These are phyloP conservation scores for Tragelaphus oryx DNA, from an alignment of 2,797 vertebrate genomes.

Conservation along the genomic window DNA sequence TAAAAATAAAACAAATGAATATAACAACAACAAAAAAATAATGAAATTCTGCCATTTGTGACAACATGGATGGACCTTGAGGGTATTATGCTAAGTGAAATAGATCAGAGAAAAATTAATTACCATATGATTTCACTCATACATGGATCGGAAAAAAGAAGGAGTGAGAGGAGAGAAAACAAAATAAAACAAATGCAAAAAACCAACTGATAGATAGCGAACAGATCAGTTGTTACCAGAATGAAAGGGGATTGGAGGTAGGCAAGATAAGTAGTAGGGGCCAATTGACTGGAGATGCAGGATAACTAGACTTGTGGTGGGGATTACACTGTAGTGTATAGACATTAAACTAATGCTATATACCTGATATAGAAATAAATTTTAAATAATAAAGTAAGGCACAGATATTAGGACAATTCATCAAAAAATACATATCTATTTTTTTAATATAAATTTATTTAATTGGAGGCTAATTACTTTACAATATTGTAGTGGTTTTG, in stretches of 20 bases:
- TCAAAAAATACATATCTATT: background rate
- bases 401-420: background rate
- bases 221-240: background rate
- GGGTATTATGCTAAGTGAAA: background rate
- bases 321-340: background rate
- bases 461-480: too few species aligned
- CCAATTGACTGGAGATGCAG: too few species aligned
- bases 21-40: background rate
- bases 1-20: background rate
- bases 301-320: background rate
- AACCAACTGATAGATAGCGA: background rate
- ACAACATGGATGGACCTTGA: background rate
- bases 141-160: background rate
- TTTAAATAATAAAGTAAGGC: background rate
- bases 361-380: background rate
- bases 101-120: background rate
- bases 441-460: background rate
- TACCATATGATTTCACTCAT: background rate
- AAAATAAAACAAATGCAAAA: background rate
- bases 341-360: background rate
- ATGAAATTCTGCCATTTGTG: background rate
- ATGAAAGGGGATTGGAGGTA: background rate
- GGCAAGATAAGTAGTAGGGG: background rate
- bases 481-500: too few species aligned
- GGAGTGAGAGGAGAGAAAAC: too few species aligned